These are phyloP conservation scores for Pogonognathellus flavescens DNA, from an alignment of 1,140 invertebrate species.

Conservation along the genomic window DNA sequence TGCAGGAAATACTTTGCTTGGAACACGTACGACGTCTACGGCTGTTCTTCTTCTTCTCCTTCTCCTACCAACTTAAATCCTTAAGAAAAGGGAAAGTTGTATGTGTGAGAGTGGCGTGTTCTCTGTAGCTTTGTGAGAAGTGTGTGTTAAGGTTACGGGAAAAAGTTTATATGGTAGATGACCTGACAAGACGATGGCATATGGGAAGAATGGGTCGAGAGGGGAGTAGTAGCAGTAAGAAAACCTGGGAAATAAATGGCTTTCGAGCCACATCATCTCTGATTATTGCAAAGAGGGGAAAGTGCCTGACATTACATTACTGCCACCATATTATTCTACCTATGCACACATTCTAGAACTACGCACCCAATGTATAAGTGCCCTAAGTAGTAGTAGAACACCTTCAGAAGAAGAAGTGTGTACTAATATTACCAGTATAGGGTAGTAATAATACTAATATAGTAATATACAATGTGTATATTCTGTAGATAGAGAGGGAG, in stretches of 20 bases:
- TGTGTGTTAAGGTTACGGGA: slow-evolving; percentile 11
- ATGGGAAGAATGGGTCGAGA: slow-evolving; percentile 30
- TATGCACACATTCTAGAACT: neutral
- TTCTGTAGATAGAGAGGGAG: too few relatives aligned
- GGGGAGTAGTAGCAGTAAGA: slow-evolving; percentile 17
- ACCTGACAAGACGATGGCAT: slow-evolving; percentile 37
- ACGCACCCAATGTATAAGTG: too few relatives aligned
- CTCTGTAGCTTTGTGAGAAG: neutral
- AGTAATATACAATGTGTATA: too few relatives aligned
- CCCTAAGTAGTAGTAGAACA: neutral
- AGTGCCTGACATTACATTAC: slow-evolving; percentile 43
- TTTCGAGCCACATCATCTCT: slow-evolving; percentile 51
- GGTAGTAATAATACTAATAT: too few relatives aligned
- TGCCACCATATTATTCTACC: slow-evolving; percentile 21
- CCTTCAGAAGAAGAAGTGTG: neutral
- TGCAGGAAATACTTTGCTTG: slow-evolving; percentile 28
- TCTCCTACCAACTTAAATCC: neutral
- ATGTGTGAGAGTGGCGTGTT: neutral
- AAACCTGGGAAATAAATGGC: slow-evolving; percentile 42
- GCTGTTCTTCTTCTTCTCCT: neutral
- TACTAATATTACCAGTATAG: neutral
- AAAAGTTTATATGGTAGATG: slow-evolving; percentile 40
- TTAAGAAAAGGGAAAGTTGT: slow-evolving; percentile 13
- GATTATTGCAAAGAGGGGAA: slow-evolving; percentile 52
- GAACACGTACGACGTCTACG: slow-evolving; percentile 21